Evolutionary conservation across 2,888 invertebrate species (phyloP).

Genomic region (Digitonthophagus gazella): DNA sequence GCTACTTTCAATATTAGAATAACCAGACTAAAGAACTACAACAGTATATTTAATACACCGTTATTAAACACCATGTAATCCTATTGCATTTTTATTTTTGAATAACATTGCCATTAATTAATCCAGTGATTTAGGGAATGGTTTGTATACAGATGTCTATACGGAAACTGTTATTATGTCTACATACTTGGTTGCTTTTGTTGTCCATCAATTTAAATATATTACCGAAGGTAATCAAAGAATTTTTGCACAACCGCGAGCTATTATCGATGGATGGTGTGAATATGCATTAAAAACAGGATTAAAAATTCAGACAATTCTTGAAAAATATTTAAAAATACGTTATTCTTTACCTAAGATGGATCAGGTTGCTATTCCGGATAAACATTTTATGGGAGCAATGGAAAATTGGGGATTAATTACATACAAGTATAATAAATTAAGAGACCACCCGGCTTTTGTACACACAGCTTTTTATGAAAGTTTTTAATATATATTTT

Average conservation of each 20-base stretch:
- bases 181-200: slow-evolving; percentile 77
- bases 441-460: neutral
- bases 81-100: neutral
- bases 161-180: slow-evolving; percentile 57
- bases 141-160: slow-evolving; percentile 5
- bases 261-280: slow-evolving; percentile 41
- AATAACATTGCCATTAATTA: neutral
- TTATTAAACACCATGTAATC: slow-evolving; percentile 23
- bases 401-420: slow-evolving; percentile 93
- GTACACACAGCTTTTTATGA: too few species aligned
- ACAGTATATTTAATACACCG: slow-evolving; percentile 22
- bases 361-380: slow-evolving; percentile 79
- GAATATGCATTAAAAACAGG: slow-evolving; percentile 51
- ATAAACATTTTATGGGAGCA: slow-evolving; percentile 69
- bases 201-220: slow-evolving; percentile 60
- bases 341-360: slow-evolving; percentile 69
- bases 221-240: slow-evolving; percentile 36
- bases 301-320: slow-evolving; percentile 48
- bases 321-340: slow-evolving; percentile 60
- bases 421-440: slow-evolving; percentile 60
- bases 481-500: too few species aligned
- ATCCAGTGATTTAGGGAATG: slow-evolving; percentile 8
- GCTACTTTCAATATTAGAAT: slow-evolving; percentile 49
- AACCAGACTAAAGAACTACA: slow-evolving; percentile 34
- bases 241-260: slow-evolving; percentile 36